Conservation (phyloP, 2,797 vertebrate genomes). For the Oryzias dopingdopingensis region DNA sequence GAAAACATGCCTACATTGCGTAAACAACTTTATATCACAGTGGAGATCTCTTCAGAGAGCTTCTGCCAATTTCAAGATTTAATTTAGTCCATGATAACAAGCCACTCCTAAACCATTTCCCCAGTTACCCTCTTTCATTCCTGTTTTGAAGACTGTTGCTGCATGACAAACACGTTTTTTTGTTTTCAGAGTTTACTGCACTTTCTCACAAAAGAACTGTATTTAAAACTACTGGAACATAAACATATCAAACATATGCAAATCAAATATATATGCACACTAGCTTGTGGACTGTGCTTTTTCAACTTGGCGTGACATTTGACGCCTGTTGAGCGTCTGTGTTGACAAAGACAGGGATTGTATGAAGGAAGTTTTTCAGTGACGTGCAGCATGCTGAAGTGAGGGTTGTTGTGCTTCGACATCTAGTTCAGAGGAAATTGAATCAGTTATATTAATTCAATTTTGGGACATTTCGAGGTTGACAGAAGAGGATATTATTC, state of each 20-base stretch:
- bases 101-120: conserved; percentile 29
- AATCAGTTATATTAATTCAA: conserved; percentile 70
- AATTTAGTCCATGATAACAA: conserved; percentile 35
- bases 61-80: conserved; percentile 34
- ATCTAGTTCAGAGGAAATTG: conserved; percentile 63
- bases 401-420: conserved; percentile 29
- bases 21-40: conserved; percentile 9
- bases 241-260: not conserved
- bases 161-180: conserved; percentile 34
- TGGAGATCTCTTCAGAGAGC: not conserved
- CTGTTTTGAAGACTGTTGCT: conserved; percentile 27
- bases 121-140: conserved; percentile 25
- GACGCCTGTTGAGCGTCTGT: conserved; percentile 13
- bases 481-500: conserved; percentile 68
- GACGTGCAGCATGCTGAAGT: conserved; percentile 33
- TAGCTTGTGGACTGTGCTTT: conserved; percentile 6
- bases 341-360: conserved; percentile 18
- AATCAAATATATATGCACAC: not conserved
- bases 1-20: not conserved
- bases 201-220: not conserved
- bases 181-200: conserved; percentile 6
- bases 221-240: not conserved
- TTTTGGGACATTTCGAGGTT: conserved; percentile 53
- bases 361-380: conserved; percentile 24
- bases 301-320: conserved; percentile 1